Evolutionary conservation across 2,888 invertebrate genomes (phyloP).

Genomic region (Erynnis tages): DNA sequence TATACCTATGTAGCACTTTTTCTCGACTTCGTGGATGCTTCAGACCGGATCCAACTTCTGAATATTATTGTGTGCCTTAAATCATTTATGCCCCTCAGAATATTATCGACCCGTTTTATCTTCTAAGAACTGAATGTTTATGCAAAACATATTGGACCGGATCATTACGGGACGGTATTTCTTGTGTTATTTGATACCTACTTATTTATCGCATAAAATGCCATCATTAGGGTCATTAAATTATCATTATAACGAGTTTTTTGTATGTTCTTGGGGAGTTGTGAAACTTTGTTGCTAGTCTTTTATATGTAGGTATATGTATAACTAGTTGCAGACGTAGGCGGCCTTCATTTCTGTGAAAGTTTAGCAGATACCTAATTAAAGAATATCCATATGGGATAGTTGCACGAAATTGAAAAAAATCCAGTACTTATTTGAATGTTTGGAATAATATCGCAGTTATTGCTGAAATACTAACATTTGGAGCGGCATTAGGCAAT

Average conservation of each 20-base stretch:
- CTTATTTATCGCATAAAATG: not conserved
- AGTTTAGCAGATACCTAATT: too few relatives aligned
- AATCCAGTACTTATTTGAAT: too few relatives aligned
- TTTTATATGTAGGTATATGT: too few relatives aligned
- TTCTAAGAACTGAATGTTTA: not conserved
- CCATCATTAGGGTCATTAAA: not conserved
- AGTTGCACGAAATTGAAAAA: too few relatives aligned
- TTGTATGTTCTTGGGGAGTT: too few relatives aligned
- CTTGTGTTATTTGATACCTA: not conserved
- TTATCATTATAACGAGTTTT: too few relatives aligned
- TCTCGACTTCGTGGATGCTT: slow-evolving; percentile 9
- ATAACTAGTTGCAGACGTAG: not conserved
- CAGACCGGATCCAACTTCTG: not conserved
- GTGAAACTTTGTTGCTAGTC: too few relatives aligned
- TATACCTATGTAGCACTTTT: slow-evolving; percentile 3
- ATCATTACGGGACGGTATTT: not conserved
- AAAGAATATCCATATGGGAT: too few relatives aligned
- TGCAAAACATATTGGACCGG: not conserved
- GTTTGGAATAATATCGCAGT: not conserved
- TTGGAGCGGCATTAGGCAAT: slow-evolving; percentile 14
- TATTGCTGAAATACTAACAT: slow-evolving; percentile 16
- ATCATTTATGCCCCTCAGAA: too few relatives aligned
- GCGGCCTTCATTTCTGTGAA: slow-evolving; percentile 8
- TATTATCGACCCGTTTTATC: not conserved
- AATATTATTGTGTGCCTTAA: not conserved